phyloP scores from a whole-genome alignment of 2,113 vertebrate genomes.

The Ceyx melanurus region DNA sequence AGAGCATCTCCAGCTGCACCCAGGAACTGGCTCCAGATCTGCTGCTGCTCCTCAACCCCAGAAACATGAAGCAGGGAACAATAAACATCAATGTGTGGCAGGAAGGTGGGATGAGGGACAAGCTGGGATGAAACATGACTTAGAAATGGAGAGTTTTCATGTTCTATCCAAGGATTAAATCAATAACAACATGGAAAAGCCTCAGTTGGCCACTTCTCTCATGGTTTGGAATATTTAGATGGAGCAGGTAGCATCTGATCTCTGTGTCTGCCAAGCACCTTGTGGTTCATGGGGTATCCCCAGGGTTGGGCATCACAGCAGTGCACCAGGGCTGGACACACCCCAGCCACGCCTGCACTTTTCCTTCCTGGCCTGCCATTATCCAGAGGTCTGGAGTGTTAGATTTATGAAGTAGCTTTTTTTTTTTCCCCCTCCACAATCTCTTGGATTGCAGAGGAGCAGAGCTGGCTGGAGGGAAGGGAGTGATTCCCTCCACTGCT shows the following conservation, averaged over 20 bases:
- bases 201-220: neutral
- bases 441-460: neutral
- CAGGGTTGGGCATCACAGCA: neutral
- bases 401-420: conserved; percentile 4
- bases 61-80: neutral
- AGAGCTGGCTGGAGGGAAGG: neutral
- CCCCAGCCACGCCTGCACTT: neutral
- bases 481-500: neutral
- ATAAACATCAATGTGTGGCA: accelerated
- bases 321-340: neutral
- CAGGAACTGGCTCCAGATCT: neutral
- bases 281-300: accelerated
- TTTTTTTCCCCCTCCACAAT: neutral
- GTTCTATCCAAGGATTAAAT: neutral
- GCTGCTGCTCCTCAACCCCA: accelerated
- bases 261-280: accelerated
- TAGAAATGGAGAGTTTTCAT: accelerated
- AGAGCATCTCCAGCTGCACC: accelerated
- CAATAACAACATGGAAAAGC: neutral
- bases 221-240: neutral
- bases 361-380: neutral
- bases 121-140: accelerated
- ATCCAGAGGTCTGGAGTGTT: neutral
- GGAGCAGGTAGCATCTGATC: accelerated
- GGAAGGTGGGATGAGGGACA: neutral